Evolutionary conservation across 2,113 vertebrate genomes (phyloP), one percentile per base, ranked within the genome.

Genomic region (Proteles cristata): DNA sequence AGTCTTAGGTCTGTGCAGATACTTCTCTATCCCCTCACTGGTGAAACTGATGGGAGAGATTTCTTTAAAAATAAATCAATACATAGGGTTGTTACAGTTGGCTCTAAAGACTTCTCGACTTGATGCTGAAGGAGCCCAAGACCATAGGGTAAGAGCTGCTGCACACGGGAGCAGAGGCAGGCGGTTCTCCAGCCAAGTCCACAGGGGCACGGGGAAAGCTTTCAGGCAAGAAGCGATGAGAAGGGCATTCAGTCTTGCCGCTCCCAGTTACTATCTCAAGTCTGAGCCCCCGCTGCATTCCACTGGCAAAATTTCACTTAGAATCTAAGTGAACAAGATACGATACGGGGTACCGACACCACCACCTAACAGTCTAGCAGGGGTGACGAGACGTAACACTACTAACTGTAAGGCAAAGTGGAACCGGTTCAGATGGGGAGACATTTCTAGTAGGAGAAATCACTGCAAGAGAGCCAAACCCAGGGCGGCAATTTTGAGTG

Each of bases 391-490:
- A 90, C 4, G 28, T 2, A 53, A 65, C 2, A 85, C n/a, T 68
- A 85, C 25, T 53, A 89, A 89, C n/a, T 53, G 88, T 11, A 86
- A 28, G 5, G 19, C 31, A 69, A 79, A 79, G 11, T 4, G 23
- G 53, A 15, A 50, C 1, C 93, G 39, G 43, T 10, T 33, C 7
- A 1, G 63, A 21, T 23, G 45, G 7, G 53, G 28, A 73, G 4
- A 86, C 25, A 31, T 28, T 79, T 69, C 55, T 55, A 35, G 53
- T 15, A 43, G 45, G 35, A 95, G 68, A 96, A 66, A 91, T 94
- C 73, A 74, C 35, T 7, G 43, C 53, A 82, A 63, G n/a, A 89
- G n/a, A 89, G 94, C 35, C 61, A 85, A 95, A 94, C 71, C 26
- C 66, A 35, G 73, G 1, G 11, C 2, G 68, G 53, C 39, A 82